Evolutionary conservation across 1,140 invertebrate species (phyloP), one percentile per base, ranked within the genome.

Genomic region (Manduca sexta): DNA sequence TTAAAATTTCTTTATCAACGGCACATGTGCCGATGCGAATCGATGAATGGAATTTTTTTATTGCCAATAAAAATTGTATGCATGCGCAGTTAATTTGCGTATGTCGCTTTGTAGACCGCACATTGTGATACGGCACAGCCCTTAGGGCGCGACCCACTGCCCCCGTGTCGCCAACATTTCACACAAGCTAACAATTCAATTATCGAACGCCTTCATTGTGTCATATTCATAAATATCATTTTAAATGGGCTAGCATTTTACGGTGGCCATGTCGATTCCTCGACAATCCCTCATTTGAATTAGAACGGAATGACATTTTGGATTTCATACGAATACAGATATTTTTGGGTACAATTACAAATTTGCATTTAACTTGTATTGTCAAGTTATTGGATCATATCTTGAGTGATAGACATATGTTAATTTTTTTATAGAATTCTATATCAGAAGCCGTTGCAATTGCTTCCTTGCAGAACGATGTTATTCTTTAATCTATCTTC

Each of bases 21-120:
- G 72, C 76, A 70, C 72, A 76, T 71, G 81, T 63, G 68, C 67
- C 64, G 74, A 59, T 44, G 46, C 69, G 52, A 76, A 84, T 81
- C 62, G 56, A 64, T 78, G 68, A 84, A 81, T 77, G 67, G 61
- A 2, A 65, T 78, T 77, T 77, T 76, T 76, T 76, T 79, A 79
- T 79, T 69, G 72, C 43, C 75, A 62, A 81, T 81, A 83, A 81
- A 83, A 81, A 66, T 72, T 81, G 67, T 69, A 76, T 78, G 52
- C 67, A 54, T 60, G 43, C 45, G 61, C 63, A 78, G 72, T 80
- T 78, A 80, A 83, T 83, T 83, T 83, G 76, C 76, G 72, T 82
- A 77, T 54, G 72, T 38, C 59, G 69, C 66, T 74, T 77, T 73
- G 73, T 70, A 59, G 71, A 73, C 67, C 70, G 64, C 70, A 64